Evolutionary conservation across 2,888 invertebrate genomes (phyloP), one percentile per base, ranked within the genome.

Genomic region (Caradrina clavipalpis): DNA sequence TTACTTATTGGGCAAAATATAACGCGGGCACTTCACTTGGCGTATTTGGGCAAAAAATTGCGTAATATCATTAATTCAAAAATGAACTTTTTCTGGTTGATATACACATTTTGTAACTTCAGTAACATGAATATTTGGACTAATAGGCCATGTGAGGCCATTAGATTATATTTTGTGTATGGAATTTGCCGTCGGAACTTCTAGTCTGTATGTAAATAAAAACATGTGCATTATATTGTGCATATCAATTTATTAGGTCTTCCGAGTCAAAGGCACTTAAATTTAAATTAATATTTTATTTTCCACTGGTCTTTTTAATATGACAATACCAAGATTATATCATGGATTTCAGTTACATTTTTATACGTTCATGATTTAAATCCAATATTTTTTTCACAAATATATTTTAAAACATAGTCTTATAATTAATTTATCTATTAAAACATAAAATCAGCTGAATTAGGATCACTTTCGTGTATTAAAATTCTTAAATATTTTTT

Each of bases 261-360:
- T 67, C 69, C 53, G 49, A 78, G 51, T 64, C 13, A 15, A 78
- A 78, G 78, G 78, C 78, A 78, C 78, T 78, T 61, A 59, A 51
- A 58, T 6, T 74, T 69, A 67, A 63, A 54, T 26, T 63, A 60
- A 49, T 50, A 13, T 65, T 65, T 69, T 59, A 47, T 13, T 42
- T 51, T 63, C 51, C 58, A 80, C 67, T 76, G 61, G 58, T 50
- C 10, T 45, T 55, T 13, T 39, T 17, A 45, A 17, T 45, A 50
- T 6, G 5, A 7, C 15, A 73, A 53, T 57, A 47, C 22, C 26
- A 73, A 49, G 17, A 73, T 71, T 58, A 13, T 39, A 56, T 71
- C 56, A 54, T 31, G 57, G n/a, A 8, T 35, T 42, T 59, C 62
- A 7, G 4, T 51, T 13, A 47, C 2, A 22, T 56, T 10, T 31